A percentile compares a stretch with the other conserved stretches of the same genome.
Evolutionary conservation across 2,888 invertebrate species (phyloP).

Genomic region (Apodemia duryi): DNA sequence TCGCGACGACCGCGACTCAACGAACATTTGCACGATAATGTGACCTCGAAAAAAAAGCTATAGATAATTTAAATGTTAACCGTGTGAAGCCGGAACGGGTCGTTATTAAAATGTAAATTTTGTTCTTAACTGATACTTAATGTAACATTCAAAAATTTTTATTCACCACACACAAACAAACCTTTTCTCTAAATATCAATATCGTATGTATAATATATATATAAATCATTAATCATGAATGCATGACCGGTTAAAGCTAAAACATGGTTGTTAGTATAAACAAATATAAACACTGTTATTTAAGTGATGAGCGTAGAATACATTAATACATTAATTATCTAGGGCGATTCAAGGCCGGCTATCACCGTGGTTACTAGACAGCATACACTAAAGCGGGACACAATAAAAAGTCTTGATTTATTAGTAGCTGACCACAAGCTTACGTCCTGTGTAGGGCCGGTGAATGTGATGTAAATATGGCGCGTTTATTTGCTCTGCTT

Average conservation of each 20-base stretch:
- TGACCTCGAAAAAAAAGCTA: no score
- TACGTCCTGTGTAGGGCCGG: slow-evolving; percentile 7
- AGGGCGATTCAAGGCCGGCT: slow-evolving; percentile 55
- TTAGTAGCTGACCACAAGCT: not conserved
- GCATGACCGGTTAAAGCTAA: not conserved
- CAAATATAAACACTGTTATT: slow-evolving; percentile 16
- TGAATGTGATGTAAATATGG: slow-evolving; percentile 32
- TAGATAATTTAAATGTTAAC: no score
- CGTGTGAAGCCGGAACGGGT: no score
- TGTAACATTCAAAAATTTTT: no score
- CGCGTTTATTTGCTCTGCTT: slow-evolving; percentile 35
- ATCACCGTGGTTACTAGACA: slow-evolving; percentile 62
- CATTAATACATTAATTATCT: slow-evolving; percentile 56
- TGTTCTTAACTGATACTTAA: no score
- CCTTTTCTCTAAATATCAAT: no score
- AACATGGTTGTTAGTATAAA: not conserved
- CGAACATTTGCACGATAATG: no score
- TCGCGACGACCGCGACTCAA: no score
- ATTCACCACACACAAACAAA: no score
- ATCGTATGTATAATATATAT: not conserved
- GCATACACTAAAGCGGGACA: slow-evolving; percentile 39
- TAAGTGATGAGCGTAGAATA: slow-evolving; percentile 34
- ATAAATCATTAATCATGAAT: no score
- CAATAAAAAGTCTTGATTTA: not conserved
- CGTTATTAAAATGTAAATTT: no score